Percentiles rank a stretch among this genome's conserved stretches.
Conservation (phyloP, 2,113 vertebrate genomes). For the Gobio gobio region DNA sequence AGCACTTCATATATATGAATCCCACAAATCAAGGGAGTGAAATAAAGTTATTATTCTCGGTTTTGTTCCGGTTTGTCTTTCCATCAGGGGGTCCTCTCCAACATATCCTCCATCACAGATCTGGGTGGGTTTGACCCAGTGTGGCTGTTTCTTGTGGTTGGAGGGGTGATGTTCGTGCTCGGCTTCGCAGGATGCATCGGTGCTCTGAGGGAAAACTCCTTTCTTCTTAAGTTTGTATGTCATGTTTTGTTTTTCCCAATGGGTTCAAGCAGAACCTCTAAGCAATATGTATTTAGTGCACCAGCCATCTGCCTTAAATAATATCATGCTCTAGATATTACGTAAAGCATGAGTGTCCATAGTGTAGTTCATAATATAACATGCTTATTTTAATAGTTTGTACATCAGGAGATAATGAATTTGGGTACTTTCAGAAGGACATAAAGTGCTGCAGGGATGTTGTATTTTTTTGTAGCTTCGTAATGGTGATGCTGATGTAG, state of each 20-base stretch:
- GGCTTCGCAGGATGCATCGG: conserved; percentile 98
- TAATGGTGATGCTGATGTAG: not conserved
- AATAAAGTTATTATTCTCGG: conserved; percentile 19
- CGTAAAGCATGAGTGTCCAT: not conserved
- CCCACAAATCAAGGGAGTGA: not conserved
- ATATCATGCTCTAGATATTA: not conserved
- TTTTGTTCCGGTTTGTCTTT: not conserved
- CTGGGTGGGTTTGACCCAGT: conserved; percentile 96
- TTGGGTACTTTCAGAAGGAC: not conserved
- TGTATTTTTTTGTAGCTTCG: not conserved
- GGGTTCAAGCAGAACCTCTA: not conserved
- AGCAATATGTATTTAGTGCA: not conserved
- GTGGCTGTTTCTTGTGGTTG: conserved; percentile 97
- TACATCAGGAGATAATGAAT: not conserved
- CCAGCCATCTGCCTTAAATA: not conserved
- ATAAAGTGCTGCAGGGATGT: not conserved
- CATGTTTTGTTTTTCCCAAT: conserved; percentile 1
- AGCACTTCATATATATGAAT: not conserved
- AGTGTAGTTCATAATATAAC: not conserved
- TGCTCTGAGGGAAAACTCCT: conserved; percentile 94
- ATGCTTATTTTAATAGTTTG: not conserved
- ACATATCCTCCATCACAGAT: conserved; percentile 98
- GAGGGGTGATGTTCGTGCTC: conserved; percentile 97
- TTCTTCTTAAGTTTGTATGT: conserved; percentile 97
- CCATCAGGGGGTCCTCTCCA: conserved; percentile 89